Evolutionary conservation across 2,888 invertebrate genomes (phyloP).

Genomic region (Plebejus argus): DNA sequence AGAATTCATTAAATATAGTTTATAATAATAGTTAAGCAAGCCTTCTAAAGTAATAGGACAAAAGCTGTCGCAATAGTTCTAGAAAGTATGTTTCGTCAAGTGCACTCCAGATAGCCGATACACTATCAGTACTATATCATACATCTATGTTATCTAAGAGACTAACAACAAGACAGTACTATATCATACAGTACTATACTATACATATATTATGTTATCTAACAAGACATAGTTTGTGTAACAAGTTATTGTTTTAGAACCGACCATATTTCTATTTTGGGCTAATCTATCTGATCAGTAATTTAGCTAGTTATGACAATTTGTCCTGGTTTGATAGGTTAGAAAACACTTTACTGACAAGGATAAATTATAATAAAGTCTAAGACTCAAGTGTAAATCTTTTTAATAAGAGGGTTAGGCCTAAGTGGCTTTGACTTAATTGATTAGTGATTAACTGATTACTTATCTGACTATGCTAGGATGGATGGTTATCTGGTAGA

Average conservation of each 20-base stretch:
- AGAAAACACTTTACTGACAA: background rate
- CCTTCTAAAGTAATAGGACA: background rate
- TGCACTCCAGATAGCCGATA: slow-evolving; percentile 19
- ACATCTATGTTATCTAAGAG: background rate
- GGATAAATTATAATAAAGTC: background rate
- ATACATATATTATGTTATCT: background rate
- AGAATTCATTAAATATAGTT: too few relatives aligned
- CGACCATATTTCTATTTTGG: background rate
- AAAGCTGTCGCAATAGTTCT: slow-evolving; percentile 14
- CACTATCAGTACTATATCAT: slow-evolving; percentile 2
- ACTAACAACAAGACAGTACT: background rate
- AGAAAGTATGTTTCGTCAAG: slow-evolving; percentile 24
- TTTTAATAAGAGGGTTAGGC: too few relatives aligned
- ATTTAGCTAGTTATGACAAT: background rate
- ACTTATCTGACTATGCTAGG: too few relatives aligned
- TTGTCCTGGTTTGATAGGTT: too few relatives aligned
- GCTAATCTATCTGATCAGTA: background rate
- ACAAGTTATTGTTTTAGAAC: background rate
- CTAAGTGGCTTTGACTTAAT: too few relatives aligned
- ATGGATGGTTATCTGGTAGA: too few relatives aligned
- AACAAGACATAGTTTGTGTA: background rate
- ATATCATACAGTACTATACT: background rate
- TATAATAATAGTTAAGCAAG: background rate
- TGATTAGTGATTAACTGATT: too few relatives aligned
- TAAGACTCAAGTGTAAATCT: too few relatives aligned